phyloP scores from a whole-genome alignment of 1,140 invertebrate species.

The Thalassaphorura encarpata region DNA sequence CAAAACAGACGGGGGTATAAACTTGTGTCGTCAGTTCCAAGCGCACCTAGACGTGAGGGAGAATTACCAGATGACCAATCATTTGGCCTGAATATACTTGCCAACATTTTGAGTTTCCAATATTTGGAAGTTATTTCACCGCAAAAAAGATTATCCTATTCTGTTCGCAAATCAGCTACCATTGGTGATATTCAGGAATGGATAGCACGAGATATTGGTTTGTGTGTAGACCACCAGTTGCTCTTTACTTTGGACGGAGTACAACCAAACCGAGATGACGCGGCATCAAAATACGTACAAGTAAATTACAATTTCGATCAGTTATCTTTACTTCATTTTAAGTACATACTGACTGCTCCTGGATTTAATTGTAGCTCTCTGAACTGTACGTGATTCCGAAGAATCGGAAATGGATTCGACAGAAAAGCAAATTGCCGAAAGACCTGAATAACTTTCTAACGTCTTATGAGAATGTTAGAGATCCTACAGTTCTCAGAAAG shows the following conservation, averaged over 20 bases:
- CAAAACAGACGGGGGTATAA: conserved; percentile 15
- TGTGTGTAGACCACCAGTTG: conserved; percentile 13
- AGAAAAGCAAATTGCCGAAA: conserved; percentile 16
- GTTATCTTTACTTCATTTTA: not conserved
- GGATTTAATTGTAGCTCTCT: too few species aligned
- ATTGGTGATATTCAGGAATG: conserved; percentile 17
- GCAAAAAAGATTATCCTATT: conserved; percentile 15
- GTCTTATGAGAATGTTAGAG: not conserved
- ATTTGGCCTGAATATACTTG: conserved; percentile 9
- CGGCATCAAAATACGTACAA: conserved; percentile 13
- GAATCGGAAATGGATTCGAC: not conserved
- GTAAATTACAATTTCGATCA: conserved; percentile 4
- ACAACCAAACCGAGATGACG: conserved; percentile 6
- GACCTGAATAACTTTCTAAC: conserved; percentile 16
- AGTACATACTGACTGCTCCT: too few species aligned
- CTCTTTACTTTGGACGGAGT: conserved; percentile 23
- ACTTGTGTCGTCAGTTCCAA: not conserved
- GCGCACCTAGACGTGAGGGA: not conserved
- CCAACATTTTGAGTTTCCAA: conserved; percentile 18
- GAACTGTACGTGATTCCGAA: conserved; percentile 21
- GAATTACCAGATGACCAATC: not conserved
- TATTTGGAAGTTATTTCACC: conserved; percentile 17
- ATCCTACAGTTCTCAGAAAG: conserved; percentile 2
- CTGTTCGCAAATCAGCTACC: conserved; percentile 20
- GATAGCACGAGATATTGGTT: conserved; percentile 15